These are phyloP conservation scores for Dendrocincla fuliginosa DNA, from an alignment of 2,797 vertebrate genomes.

Conservation along the genomic window DNA sequence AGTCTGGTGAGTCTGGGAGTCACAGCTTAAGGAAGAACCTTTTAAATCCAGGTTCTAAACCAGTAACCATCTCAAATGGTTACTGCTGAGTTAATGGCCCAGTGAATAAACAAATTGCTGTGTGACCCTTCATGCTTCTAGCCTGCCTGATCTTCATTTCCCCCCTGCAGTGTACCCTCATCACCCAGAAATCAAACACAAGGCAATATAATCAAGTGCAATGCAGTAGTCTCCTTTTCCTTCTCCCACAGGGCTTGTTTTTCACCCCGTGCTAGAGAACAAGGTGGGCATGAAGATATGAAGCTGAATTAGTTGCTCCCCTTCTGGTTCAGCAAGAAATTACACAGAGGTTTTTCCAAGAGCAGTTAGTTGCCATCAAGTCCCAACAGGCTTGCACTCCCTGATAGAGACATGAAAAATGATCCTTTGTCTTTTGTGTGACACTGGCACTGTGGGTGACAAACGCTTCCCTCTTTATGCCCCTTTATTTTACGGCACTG, in stretches of 20 bases:
- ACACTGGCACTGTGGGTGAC: background rate
- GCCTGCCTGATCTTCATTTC: background rate
- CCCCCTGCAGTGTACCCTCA: background rate
- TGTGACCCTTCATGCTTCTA: background rate
- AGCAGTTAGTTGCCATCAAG: background rate
- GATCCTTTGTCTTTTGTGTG: conserved; percentile 12
- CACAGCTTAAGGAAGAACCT: background rate
- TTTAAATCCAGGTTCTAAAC: background rate
- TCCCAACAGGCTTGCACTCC: conserved; percentile 3
- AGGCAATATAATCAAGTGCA: background rate
- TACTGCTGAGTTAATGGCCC: background rate
- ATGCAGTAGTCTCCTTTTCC: background rate
- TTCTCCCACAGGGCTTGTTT: background rate
- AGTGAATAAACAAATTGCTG: background rate
- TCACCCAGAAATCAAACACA: background rate
- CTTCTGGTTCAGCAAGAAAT: conserved; percentile 31
- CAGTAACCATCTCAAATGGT: background rate
- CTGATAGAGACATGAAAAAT: conserved; percentile 6
- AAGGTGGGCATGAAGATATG: background rate
- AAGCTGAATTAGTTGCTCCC: background rate
- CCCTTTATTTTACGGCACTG: background rate
- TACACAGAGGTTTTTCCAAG: background rate
- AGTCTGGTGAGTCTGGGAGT: background rate
- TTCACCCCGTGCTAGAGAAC: background rate
- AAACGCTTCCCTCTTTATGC: conserved; percentile 1